Evolutionary conservation across 2,888 invertebrate species (phyloP).

Genomic region (Diarsia dahlii): DNA sequence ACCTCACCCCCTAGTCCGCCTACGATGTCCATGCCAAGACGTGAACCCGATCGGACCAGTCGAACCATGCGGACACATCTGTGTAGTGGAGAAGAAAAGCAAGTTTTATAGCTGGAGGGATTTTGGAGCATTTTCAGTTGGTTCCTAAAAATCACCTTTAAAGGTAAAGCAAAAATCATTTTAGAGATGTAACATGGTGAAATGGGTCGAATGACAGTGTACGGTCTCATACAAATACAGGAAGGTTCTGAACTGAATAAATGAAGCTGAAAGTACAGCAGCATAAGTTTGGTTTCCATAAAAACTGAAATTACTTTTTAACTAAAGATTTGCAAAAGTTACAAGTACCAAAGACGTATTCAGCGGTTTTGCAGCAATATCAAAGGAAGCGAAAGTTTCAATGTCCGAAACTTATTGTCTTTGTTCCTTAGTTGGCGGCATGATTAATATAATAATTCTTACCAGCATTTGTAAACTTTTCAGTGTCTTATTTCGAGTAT

Average conservation of each 20-base stretch:
- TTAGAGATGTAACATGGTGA: neutral
- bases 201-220: neutral
- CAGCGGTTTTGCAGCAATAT: slow-evolving; percentile 57
- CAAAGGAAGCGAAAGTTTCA: slow-evolving; percentile 60
- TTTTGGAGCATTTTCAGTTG: neutral
- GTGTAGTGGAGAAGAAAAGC: slow-evolving; percentile 6
- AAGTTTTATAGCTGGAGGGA: neutral
- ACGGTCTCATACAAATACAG: neutral
- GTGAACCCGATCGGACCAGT: slow-evolving; percentile 86
- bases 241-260: neutral
- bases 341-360: slow-evolving; percentile 59
- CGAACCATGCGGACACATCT: slow-evolving; percentile 89
- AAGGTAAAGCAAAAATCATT: neutral
- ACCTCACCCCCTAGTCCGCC: slow-evolving; percentile 87
- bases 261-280: neutral
- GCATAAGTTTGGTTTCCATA: slow-evolving; percentile 6
- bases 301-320: slow-evolving; percentile 32
- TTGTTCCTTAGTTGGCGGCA: slow-evolving; percentile 48
- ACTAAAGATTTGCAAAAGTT: slow-evolving; percentile 56
- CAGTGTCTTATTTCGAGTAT: slow-evolving; percentile 14
- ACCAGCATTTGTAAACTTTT: slow-evolving; percentile 34
- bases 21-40: slow-evolving; percentile 89
- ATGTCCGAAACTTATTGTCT: slow-evolving; percentile 62
- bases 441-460: slow-evolving; percentile 61
- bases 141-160: neutral